A percentile compares a stretch with the other conserved stretches of the same genome.
Conservation (phyloP, 2,797 vertebrate species). For the Tadarida brasiliensis region DNA sequence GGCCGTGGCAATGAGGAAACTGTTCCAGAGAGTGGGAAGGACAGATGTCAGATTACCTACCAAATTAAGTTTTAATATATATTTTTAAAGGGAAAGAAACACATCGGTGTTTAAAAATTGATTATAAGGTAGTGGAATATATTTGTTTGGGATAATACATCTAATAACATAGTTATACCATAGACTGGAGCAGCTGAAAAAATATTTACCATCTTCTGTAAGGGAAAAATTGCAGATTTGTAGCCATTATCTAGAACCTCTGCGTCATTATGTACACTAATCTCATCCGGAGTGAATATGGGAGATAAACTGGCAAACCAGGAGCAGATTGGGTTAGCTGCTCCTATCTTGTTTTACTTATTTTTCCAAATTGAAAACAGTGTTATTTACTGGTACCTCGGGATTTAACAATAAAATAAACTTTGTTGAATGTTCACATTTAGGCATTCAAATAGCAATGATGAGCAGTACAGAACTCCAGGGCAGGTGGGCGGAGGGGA, state of each 20-base stretch:
- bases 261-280: not conserved
- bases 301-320: not conserved
- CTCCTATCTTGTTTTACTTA: slow-evolving; percentile 30
- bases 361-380: slow-evolving; percentile 60
- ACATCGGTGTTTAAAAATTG: slow-evolving; percentile 53
- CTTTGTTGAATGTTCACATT: not conserved
- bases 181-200: slow-evolving; percentile 53
- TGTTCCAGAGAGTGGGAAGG: not conserved
- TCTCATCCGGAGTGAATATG: not conserved
- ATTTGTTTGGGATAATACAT: slow-evolving; percentile 52
- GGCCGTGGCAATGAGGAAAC: not conserved
- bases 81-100: slow-evolving; percentile 55
- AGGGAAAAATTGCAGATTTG: not conserved
- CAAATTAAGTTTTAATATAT: not conserved
- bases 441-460: not conserved
- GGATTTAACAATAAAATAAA: slow-evolving; percentile 32
- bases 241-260: not conserved
- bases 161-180: slow-evolving; percentile 41
- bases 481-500: not conserved
- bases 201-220: slow-evolving; percentile 28
- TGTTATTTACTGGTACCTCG: not conserved
- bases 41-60: not conserved
- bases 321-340: not conserved
- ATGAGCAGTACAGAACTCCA: not conserved
- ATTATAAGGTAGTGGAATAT: not conserved